Evolutionary conservation across 2,113 vertebrate genomes (phyloP).

Genomic region (Fregetta grallaria): DNA sequence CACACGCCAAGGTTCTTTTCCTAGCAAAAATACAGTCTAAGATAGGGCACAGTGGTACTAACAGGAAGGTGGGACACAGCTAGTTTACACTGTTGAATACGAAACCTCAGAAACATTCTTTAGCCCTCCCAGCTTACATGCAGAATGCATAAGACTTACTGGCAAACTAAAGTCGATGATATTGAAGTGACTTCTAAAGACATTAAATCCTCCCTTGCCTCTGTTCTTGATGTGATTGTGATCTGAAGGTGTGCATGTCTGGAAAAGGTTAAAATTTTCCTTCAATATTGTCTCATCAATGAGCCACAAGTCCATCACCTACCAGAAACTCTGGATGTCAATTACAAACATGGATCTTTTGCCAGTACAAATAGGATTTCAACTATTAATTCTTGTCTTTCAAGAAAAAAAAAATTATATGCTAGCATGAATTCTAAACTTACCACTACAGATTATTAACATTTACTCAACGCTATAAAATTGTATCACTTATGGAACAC

Average conservation of each 20-base stretch:
- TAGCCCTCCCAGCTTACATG: not conserved
- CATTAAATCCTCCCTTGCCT: not conserved
- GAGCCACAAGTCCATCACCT: not conserved
- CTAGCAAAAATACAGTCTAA: not conserved
- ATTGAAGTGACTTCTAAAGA: not conserved
- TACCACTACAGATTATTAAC: not conserved
- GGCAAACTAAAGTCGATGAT: not conserved
- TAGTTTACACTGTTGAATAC: not conserved
- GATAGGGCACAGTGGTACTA: not conserved
- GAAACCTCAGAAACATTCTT: not conserved
- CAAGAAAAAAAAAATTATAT: not conserved
- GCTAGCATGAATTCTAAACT: not conserved
- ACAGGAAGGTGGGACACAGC: not conserved
- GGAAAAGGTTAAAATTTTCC: not conserved
- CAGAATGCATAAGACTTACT: not conserved
- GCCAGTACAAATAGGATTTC: not conserved
- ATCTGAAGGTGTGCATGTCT: not conserved
- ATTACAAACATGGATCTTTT: not conserved
- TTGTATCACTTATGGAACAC: not conserved
- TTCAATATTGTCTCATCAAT: not conserved
- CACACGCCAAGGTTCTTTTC: not conserved
- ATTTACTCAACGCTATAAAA: conserved; percentile 3
- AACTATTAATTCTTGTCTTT: not conserved
- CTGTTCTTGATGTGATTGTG: not conserved
- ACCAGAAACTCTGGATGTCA: not conserved